Conservation (phyloP, 1,140 invertebrate species). For the Hydropsyche tenuis region DNA sequence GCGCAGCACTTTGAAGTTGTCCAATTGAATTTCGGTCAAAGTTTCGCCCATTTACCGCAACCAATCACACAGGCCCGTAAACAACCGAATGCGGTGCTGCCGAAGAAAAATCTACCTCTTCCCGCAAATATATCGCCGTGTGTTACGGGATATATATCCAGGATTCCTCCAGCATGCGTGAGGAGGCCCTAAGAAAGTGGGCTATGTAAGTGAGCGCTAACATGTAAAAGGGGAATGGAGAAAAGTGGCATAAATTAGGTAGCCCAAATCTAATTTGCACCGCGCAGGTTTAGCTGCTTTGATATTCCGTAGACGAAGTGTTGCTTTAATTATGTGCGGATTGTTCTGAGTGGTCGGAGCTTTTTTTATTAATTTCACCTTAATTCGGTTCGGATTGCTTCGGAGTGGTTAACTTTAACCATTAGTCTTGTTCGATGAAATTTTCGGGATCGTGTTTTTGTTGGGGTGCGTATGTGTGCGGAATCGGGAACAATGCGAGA, state of each 20-base stretch:
- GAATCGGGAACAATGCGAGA: too few species aligned
- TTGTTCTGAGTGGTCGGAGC: too few species aligned
- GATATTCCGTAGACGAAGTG: too few species aligned
- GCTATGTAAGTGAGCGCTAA: too few species aligned
- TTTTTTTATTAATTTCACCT: too few species aligned
- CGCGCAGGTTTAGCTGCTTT: too few species aligned
- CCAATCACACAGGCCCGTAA: slow-evolving; percentile 11
- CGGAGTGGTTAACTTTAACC: not conserved
- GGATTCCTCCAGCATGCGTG: not conserved
- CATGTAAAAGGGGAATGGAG: too few species aligned
- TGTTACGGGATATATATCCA: not conserved
- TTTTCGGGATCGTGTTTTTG: not conserved
- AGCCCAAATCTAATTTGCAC: too few species aligned
- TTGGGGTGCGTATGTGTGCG: too few species aligned
- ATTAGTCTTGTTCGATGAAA: not conserved
- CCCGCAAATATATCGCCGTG: not conserved
- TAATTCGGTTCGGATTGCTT: not conserved
- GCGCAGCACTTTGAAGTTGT: slow-evolving; percentile 22
- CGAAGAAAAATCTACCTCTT: not conserved
- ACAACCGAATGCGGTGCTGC: not conserved
- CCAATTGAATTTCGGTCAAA: slow-evolving; percentile 25
- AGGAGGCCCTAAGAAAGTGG: not conserved
- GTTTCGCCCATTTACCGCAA: slow-evolving; percentile 30
- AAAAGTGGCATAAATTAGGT: too few species aligned
- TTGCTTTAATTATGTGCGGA: too few species aligned